These are phyloP conservation scores for Aphelinus atriplicis DNA, from an alignment of 1,140 invertebrate species.

Conservation along the genomic window DNA sequence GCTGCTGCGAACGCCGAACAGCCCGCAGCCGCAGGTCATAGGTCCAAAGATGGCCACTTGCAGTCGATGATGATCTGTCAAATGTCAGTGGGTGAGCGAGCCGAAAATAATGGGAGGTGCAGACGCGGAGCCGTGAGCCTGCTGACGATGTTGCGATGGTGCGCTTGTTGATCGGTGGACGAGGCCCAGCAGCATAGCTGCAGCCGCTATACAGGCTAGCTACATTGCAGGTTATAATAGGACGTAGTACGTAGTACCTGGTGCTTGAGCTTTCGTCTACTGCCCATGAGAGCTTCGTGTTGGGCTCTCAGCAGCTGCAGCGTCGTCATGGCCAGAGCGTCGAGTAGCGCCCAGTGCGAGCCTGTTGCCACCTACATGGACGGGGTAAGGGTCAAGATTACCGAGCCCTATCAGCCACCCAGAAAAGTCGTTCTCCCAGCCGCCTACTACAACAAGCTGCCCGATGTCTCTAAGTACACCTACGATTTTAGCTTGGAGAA, in stretches of 20 bases:
- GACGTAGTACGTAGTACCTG: too few relatives aligned
- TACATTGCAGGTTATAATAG: too few relatives aligned
- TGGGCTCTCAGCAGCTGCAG: background rate
- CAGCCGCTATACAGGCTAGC: too few relatives aligned
- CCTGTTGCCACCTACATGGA: slow-evolving; percentile 75
- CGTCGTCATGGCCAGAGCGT: slow-evolving; percentile 53
- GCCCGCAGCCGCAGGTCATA: background rate
- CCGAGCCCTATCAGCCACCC: slow-evolving; percentile 84
- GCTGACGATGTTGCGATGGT: background rate
- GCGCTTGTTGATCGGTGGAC: too few relatives aligned
- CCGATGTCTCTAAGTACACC: slow-evolving; percentile 64
- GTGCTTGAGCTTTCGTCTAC: too few relatives aligned
- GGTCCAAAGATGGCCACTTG: slow-evolving; percentile 31
- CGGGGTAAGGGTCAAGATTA: slow-evolving; percentile 86
- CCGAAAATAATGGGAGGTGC: slow-evolving; percentile 1
- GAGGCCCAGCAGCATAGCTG: too few relatives aligned
- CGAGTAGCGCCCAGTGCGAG: slow-evolving; percentile 52
- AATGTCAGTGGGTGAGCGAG: slow-evolving; percentile 21
- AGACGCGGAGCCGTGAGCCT: background rate
- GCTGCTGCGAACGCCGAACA: too few relatives aligned
- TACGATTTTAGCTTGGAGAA: slow-evolving; percentile 81
- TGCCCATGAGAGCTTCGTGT: too few relatives aligned
- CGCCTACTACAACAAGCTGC: slow-evolving; percentile 71
- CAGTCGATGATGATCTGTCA: slow-evolving; percentile 38
- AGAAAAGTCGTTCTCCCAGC: slow-evolving; percentile 76